Conservation (phyloP, 2,113 vertebrate species). For the Ardeotis arabs region DNA sequence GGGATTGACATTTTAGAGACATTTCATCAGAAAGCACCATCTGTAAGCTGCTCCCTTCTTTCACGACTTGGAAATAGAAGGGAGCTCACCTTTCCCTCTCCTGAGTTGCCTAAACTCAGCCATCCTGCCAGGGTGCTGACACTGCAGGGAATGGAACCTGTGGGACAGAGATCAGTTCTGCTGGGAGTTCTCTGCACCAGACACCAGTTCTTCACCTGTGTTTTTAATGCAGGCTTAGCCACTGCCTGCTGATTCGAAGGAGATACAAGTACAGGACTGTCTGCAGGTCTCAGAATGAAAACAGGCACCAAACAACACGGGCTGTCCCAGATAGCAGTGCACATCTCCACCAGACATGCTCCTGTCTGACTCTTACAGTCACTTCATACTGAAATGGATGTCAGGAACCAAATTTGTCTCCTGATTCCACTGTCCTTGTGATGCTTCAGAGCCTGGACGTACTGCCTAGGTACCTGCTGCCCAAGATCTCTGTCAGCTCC, state of each 20-base stretch:
- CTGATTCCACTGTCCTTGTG: not conserved
- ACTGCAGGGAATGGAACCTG: not conserved
- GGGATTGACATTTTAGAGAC: not conserved
- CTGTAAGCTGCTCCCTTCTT: not conserved
- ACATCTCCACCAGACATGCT: not conserved
- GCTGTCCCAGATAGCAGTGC: not conserved
- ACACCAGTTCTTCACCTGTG: not conserved
- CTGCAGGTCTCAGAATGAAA: not conserved
- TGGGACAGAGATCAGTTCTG: not conserved
- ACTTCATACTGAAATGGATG: not conserved
- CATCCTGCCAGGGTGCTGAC: not conserved
- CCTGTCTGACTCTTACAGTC: not conserved
- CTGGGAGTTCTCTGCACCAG: not conserved
- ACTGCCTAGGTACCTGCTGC: not conserved
- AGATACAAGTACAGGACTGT: not conserved
- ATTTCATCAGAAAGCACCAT: accelerated
- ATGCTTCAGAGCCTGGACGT: not conserved
- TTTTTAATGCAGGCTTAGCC: not conserved
- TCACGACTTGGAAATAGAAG: not conserved
- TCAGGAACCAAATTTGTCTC: not conserved
- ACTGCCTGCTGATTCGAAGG: not conserved
- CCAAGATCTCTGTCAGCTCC: not conserved
- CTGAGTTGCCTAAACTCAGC: not conserved
- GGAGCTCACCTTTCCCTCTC: not conserved
- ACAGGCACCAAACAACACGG: not conserved